Percentiles rank a stretch among this genome's conserved stretches.
These are phyloP conservation scores for Microtus ochrogaster DNA, from an alignment of 2,113 vertebrate genomes.

Conservation along the genomic window DNA sequence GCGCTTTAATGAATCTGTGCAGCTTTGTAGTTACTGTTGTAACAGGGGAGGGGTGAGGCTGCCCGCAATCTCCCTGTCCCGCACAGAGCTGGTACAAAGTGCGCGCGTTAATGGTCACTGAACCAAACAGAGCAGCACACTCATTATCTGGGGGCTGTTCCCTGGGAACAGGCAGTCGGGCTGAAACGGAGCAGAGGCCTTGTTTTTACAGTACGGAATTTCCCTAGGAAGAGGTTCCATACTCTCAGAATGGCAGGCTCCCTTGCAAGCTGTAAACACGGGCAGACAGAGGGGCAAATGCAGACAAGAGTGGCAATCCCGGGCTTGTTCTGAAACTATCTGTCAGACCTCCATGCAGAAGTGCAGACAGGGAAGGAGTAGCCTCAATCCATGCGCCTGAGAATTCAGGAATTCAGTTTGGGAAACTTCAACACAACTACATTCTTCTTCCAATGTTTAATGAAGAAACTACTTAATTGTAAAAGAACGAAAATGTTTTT, in stretches of 20 bases:
- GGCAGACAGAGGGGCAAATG: too few relatives aligned
- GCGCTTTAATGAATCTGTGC: not conserved
- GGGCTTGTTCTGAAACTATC: not conserved
- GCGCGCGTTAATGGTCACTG: not conserved
- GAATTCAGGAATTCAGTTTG: not conserved
- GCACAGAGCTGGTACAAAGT: not conserved
- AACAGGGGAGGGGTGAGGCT: not conserved
- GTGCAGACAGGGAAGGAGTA: not conserved
- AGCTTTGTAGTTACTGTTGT: not conserved
- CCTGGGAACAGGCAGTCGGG: not conserved
- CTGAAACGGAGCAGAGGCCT: not conserved
- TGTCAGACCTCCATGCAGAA: not conserved
- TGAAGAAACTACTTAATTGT: not conserved
- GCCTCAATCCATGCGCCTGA: not conserved
- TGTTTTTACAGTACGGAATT: not conserved
- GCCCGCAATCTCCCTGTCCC: not conserved
- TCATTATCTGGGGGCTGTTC: not conserved
- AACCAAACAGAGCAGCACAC: not conserved
- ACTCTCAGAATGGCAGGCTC: not conserved
- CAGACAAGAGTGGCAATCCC: not conserved
- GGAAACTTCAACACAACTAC: not conserved
- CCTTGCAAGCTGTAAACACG: not conserved
- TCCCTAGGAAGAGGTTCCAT: not conserved
- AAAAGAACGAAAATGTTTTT: not conserved
- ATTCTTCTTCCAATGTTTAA: not conserved